phyloP scores from a whole-genome alignment of 64 coral and sea anemone species.

The Pocillopora verrucosa region DNA sequence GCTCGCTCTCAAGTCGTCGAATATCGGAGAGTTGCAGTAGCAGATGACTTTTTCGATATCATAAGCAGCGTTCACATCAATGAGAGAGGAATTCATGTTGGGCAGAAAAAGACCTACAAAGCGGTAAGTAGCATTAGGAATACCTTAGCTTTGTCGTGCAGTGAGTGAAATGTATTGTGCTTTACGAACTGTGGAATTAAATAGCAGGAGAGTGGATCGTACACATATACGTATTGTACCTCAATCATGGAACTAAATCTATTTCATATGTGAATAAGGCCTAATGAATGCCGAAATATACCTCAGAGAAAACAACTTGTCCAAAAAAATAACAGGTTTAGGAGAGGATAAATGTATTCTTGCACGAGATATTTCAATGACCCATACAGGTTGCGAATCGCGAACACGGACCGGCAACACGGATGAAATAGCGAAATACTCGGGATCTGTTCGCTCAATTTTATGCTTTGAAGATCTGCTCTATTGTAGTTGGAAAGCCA shows the following conservation, averaged over 20 bases:
- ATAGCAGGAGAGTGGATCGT: not conserved
- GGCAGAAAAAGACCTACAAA: constrained; percentile 76
- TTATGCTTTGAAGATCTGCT: not conserved
- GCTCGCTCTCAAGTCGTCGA: constrained; percentile 58
- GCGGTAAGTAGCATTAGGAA: constrained; percentile 59
- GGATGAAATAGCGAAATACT: not conserved
- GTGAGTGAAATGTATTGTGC: not conserved
- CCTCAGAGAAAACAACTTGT: not conserved
- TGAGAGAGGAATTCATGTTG: constrained; percentile 71
- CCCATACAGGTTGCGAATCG: constrained; percentile 1
- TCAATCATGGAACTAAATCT: not conserved
- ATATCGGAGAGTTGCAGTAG: constrained; percentile 68
- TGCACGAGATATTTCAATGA: constrained; percentile 10
- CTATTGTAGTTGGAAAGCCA: not conserved
- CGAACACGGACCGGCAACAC: not conserved
- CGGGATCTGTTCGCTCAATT: not conserved
- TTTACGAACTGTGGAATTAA: not conserved
- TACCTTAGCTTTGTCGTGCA: not conserved
- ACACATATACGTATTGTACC: not conserved
- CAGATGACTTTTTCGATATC: constrained; percentile 80
- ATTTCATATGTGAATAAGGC: not conserved
- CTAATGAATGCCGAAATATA: not conserved
- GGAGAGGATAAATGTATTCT: not conserved
- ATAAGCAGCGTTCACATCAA: constrained; percentile 78
- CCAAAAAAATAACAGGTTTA: not conserved